These are phyloP conservation scores for Cephonodes hylas DNA, from an alignment of 2,888 invertebrate species.

Conservation along the genomic window DNA sequence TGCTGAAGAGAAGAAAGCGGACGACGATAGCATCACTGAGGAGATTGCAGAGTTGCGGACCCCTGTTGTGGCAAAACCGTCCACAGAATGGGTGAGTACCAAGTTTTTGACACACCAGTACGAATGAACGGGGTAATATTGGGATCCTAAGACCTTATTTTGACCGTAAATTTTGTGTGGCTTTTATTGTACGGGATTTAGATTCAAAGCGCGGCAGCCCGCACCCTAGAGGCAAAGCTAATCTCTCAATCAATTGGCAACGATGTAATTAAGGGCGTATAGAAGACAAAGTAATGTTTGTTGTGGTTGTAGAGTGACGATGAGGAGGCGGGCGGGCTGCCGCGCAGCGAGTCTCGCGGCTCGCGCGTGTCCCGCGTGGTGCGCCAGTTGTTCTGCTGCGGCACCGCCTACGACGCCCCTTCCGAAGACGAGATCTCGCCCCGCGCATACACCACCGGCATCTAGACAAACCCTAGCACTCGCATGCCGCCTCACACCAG, in stretches of 20 bases:
- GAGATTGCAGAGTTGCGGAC: conserved; percentile 56
- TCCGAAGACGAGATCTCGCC: conserved; percentile 60
- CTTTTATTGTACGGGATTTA: background rate
- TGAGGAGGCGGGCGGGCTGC: conserved; percentile 72
- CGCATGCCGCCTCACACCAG: conserved; percentile 22
- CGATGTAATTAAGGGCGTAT: background rate
- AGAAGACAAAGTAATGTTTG: background rate
- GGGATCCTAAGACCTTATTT: too few species aligned
- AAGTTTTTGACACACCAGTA: too few species aligned
- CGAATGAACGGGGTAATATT: too few species aligned
- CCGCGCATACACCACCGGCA: conserved; percentile 37
- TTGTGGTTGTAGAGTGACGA: conserved; percentile 66
- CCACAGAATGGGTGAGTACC: conserved; percentile 57
- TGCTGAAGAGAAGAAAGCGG: conserved; percentile 27
- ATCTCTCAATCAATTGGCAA: background rate
- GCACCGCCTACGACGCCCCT: conserved; percentile 54
- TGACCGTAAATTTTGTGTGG: too few species aligned
- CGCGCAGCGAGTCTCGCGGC: conserved; percentile 63
- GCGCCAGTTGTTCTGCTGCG: conserved; percentile 70
- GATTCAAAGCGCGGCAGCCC: conserved; percentile 49
- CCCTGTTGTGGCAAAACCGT: conserved; percentile 39
- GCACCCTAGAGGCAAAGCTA: conserved; percentile 30
- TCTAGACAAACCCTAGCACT: conserved; percentile 39
- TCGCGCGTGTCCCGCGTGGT: conserved; percentile 63
- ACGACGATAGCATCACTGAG: conserved; percentile 59